Percentiles rank a stretch among this genome's conserved stretches.
phyloP scores from a whole-genome alignment of 2,113 vertebrate genomes.

The Gnathonemus longibarbis region DNA sequence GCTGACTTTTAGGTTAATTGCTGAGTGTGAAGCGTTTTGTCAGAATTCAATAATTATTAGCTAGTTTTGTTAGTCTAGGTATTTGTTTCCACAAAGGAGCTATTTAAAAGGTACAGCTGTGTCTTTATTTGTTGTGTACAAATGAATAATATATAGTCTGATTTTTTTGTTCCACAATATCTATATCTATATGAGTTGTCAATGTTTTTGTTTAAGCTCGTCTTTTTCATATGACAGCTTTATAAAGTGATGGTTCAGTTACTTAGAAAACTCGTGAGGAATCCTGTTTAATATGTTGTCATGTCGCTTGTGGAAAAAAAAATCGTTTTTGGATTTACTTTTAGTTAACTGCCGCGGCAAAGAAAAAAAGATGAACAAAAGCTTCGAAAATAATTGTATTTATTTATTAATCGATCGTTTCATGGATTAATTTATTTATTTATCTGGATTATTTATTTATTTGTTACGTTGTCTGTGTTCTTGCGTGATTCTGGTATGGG shows the following conservation, averaged over 20 bases:
- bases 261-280: constrained; percentile 99
- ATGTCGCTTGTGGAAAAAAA: constrained; percentile 93
- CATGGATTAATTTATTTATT: constrained; percentile 50
- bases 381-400: constrained; percentile 60
- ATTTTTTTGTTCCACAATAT: constrained; percentile 94
- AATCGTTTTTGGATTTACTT: constrained; percentile 62
- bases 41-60: constrained; percentile 98
- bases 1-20: constrained; percentile 81
- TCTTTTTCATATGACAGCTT: constrained; percentile 83
- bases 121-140: constrained; percentile 99
- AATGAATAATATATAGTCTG: constrained; percentile 99
- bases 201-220: constrained; percentile 97
- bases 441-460: constrained; percentile 44
- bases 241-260: constrained; percentile 99
- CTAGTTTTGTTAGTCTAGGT: constrained; percentile 99
- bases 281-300: constrained; percentile 99
- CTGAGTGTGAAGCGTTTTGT: constrained; percentile 98
- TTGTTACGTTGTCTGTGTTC: constrained; percentile 68
- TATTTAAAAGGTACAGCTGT: constrained; percentile 78
- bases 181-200: constrained; percentile 99
- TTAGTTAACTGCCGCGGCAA: constrained; percentile 61
- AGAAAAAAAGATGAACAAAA: constrained; percentile 70
- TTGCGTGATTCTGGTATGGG: constrained; percentile 73
- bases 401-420: constrained; percentile 55
- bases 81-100: constrained; percentile 99